phyloP scores from a whole-genome alignment of 2,797 vertebrate genomes.

The Sebastes taczanowskii region DNA sequence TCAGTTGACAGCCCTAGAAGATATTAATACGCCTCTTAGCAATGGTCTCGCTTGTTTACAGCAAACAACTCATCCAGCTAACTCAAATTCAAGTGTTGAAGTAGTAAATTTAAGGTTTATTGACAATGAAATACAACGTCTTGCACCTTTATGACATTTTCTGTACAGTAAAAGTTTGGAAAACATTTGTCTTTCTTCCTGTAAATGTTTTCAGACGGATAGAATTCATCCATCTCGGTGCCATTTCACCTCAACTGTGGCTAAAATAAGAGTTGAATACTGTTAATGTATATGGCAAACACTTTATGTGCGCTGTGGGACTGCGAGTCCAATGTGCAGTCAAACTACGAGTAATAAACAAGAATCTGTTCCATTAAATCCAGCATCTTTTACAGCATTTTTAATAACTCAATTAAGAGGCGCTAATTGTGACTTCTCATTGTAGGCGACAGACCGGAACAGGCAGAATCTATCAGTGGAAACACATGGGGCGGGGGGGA shows the following conservation, averaged over 20 bases:
- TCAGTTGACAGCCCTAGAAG: neutral
- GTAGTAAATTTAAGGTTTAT: neutral
- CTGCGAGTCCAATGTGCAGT: neutral
- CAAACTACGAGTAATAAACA: conserved; percentile 30
- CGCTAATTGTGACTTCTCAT: conserved; percentile 56
- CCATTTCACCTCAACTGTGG: neutral
- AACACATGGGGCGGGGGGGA: neutral
- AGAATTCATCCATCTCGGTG: neutral
- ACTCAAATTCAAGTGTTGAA: neutral
- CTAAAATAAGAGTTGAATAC: neutral
- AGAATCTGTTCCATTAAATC: conserved; percentile 56
- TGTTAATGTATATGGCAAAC: conserved; percentile 1
- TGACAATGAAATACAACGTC: neutral
- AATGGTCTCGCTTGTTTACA: neutral
- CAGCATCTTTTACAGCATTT: conserved; percentile 51
- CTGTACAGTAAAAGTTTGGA: neutral
- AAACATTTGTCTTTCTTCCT: neutral
- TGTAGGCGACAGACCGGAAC: conserved; percentile 35
- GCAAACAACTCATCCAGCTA: neutral
- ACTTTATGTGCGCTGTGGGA: conserved; percentile 20
- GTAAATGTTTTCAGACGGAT: neutral
- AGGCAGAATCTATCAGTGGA: conserved; percentile 17
- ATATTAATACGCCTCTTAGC: neutral
- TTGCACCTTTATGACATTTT: neutral
- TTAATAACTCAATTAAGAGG: conserved; percentile 60